Base-by-base conservation (phyloP, 2,113 vertebrate species). In the Prionailurus bengalensis region DNA sequence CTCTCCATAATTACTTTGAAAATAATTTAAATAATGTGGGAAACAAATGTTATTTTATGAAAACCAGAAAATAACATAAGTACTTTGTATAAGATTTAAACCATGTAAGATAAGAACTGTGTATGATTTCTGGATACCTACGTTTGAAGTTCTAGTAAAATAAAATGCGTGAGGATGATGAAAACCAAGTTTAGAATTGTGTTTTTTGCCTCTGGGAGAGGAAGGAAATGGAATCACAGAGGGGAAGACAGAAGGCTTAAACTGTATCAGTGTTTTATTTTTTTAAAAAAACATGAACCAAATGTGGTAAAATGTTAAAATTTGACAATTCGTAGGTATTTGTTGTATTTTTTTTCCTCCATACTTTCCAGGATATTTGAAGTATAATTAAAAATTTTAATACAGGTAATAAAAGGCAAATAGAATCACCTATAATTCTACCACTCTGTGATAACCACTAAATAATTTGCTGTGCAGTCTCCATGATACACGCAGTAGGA, bases 251-350 rank as follows among this genome's bases (percentile, higher is more conserved):
- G 42, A 71, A 92, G 31, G 25, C 55, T 93, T 71, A 79, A 73
- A 42, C 31, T 81, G 1, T 74, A 66, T 80, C 65, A 81, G 45
- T 66, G 5, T 90, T 95, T 90, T 85, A 66, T 93, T 85, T 93
- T 29, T 93, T 85, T 80, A 66, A 97, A 76, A 89, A 89, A 73
- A 48, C 33, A 31, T 68, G 74, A 91, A 68, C 70, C 63, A 58
- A 94, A 93, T 88, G 76, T 87, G 76, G 48, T 71, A 85, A 97
- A 83, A 91, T 96, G 58, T 83, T 86, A 93, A 89, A 89, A 94
- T 79, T 94, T 81, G 83, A 17, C 95, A 48, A 93, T 79, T 73
- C 2, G 1, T 79, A 51, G 51, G 23, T 45, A 78, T 86, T 78
- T 94, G 51, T 78, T 51, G 3, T 27, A 55, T 81, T 76, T 65